phyloP scores from a whole-genome alignment of 1,140 invertebrate genomes.

The Phortica variegata region DNA sequence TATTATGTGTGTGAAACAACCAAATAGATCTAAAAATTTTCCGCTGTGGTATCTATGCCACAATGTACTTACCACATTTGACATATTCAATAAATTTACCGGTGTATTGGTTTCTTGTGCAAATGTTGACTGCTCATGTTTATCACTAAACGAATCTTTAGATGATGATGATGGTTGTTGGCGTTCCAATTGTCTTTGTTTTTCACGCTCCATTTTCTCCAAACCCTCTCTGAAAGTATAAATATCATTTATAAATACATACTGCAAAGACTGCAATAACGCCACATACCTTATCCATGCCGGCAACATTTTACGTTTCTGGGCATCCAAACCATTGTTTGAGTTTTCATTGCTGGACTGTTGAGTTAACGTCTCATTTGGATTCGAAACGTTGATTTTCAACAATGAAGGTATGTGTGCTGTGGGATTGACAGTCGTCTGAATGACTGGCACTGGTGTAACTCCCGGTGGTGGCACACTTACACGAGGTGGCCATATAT shows the following conservation, averaged over 20 bases:
- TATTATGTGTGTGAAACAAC: slow-evolving; percentile 19
- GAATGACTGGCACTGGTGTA: background rate
- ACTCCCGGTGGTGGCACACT: slow-evolving; percentile 20
- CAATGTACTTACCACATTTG: slow-evolving; percentile 42
- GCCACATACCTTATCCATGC: slow-evolving; percentile 82
- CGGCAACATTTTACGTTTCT: slow-evolving; percentile 86
- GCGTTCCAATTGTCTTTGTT: slow-evolving; percentile 81
- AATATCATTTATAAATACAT: background rate
- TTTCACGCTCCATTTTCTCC: slow-evolving; percentile 97
- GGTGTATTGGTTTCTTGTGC: slow-evolving; percentile 27
- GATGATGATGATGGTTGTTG: slow-evolving; percentile 65
- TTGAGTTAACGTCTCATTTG: slow-evolving; percentile 28
- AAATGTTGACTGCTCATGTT: background rate
- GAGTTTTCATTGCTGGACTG: slow-evolving; percentile 1
- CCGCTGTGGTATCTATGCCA: slow-evolving; percentile 14
- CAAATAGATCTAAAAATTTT: slow-evolving; percentile 13
- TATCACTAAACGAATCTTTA: background rate
- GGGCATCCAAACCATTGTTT: slow-evolving; percentile 69
- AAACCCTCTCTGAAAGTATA: slow-evolving; percentile 62
- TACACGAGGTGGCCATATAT: slow-evolving; percentile 9
- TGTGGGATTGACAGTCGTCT: slow-evolving; percentile 25
- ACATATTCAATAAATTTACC: slow-evolving; percentile 46
- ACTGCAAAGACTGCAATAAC: background rate
- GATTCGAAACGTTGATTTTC: slow-evolving; percentile 49
- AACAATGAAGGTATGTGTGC: slow-evolving; percentile 48